Conservation (phyloP, 2,113 vertebrate genomes). For the Ophthalmolycus amberensis region DNA sequence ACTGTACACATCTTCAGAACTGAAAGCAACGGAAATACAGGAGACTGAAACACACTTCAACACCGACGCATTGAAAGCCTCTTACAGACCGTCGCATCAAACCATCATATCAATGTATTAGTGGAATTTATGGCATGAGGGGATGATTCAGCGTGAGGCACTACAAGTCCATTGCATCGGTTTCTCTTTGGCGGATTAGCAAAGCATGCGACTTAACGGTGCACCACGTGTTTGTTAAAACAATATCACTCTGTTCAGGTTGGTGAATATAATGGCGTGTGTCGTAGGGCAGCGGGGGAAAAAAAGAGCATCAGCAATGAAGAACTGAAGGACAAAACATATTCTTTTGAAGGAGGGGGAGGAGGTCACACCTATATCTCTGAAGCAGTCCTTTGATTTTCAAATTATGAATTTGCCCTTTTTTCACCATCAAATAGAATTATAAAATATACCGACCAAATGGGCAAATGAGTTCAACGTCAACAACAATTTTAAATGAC, state of each 20-base stretch:
- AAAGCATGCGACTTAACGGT: neutral
- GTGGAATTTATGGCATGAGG: slow-evolving; percentile 1
- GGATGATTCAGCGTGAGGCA: slow-evolving; percentile 1
- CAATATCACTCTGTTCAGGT: slow-evolving; percentile 3
- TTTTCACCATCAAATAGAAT: neutral
- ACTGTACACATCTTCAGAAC: neutral
- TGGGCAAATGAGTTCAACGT: neutral
- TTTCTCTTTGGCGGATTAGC: slow-evolving; percentile 47
- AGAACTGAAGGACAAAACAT: neutral
- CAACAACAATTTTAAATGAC: neutral
- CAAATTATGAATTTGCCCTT: neutral
- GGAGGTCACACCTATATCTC: neutral
- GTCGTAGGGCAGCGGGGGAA: neutral
- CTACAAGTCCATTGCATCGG: slow-evolving; percentile 41
- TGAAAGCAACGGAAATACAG: neutral
- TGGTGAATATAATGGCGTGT: neutral
- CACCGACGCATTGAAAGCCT: slow-evolving; percentile 43
- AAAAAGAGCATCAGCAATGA: neutral
- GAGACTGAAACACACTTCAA: neutral
- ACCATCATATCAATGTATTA: slow-evolving; percentile 43
- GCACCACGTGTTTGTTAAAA: slow-evolving; percentile 18
- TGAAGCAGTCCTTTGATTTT: neutral
- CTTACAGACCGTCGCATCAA: slow-evolving; percentile 2
- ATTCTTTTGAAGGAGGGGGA: neutral
- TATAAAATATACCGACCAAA: neutral